Percentiles rank a stretch among this genome's conserved stretches.
Conservation (phyloP, 2,888 invertebrate species). For the Latrodectus elegans region DNA sequence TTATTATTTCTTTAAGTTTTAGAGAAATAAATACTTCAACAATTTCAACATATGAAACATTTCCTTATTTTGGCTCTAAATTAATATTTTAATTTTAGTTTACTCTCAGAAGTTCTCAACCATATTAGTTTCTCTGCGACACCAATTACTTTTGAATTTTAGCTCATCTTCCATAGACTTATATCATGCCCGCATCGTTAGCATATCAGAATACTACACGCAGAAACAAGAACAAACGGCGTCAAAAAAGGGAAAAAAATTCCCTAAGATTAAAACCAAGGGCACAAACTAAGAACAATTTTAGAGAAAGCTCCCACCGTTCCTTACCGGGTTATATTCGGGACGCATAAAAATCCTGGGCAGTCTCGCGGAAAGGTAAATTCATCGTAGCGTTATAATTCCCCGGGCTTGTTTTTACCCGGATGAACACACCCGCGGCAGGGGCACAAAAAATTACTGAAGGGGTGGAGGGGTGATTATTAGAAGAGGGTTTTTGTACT, state of each 20-base stretch:
- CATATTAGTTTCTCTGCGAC: too few species aligned
- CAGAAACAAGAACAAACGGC: background rate
- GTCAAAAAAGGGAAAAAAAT: background rate
- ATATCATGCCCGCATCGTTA: too few species aligned
- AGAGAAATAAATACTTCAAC: too few species aligned
- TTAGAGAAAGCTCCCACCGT: background rate
- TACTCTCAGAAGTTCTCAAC: too few species aligned
- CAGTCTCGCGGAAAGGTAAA: constrained; percentile 56
- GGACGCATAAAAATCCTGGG: constrained; percentile 43
- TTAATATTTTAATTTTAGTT: too few species aligned
- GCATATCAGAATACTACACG: too few species aligned
- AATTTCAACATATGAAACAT: too few species aligned
- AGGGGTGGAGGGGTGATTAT: constrained; percentile 49
- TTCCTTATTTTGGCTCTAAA: too few species aligned
- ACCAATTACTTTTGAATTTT: too few species aligned
- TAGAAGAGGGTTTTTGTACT: constrained; percentile 37
- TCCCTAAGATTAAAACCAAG: background rate
- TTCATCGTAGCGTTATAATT: constrained; percentile 60
- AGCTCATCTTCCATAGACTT: too few species aligned
- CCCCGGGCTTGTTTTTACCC: constrained; percentile 51
- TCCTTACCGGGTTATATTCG: constrained; percentile 49
- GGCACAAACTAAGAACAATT: constrained; percentile 9
- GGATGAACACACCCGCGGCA: constrained; percentile 32
- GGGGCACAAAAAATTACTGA: constrained; percentile 41
- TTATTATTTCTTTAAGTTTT: too few species aligned